Evolutionary conservation across 2,113 vertebrate genomes (phyloP).

Genomic region (Elephas maximus): DNA sequence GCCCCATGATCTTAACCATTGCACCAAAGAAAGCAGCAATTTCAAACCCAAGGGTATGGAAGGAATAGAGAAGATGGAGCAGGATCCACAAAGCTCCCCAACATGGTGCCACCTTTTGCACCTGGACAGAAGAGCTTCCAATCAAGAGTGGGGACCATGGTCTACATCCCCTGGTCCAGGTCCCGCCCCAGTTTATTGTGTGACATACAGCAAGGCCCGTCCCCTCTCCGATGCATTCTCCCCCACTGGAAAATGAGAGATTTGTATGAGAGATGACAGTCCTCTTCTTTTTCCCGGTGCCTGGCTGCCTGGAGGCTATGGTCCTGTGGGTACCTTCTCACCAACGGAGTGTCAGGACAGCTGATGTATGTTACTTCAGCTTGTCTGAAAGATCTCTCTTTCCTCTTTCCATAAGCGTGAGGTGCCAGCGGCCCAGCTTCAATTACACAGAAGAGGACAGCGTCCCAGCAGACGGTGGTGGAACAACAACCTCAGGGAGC

Average conservation of each 20-base stretch:
- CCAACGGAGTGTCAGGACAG: background rate
- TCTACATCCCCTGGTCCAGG: background rate
- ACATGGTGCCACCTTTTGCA: fast-evolving
- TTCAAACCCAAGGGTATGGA: background rate
- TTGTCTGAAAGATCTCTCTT: background rate
- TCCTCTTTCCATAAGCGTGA: no score
- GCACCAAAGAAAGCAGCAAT: no score
- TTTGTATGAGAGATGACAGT: background rate
- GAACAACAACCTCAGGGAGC: background rate
- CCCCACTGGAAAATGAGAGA: background rate
- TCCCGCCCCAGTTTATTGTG: background rate
- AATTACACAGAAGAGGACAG: fast-evolving
- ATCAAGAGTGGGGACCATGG: background rate
- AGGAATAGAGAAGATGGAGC: background rate
- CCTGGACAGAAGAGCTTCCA: background rate
- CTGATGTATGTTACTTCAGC: background rate
- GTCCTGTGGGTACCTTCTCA: background rate
- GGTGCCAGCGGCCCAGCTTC: background rate
- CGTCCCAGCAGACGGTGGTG: fast-evolving
- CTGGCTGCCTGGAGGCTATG: background rate
- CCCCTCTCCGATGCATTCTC: background rate
- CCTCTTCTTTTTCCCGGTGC: background rate
- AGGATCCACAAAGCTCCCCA: background rate
- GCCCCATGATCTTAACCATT: background rate
- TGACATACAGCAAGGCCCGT: background rate